Percentiles rank a stretch among this genome's conserved stretches.
Evolutionary conservation across 1,140 invertebrate species (phyloP).

Genomic region (Zaprionus gabonicus): DNA sequence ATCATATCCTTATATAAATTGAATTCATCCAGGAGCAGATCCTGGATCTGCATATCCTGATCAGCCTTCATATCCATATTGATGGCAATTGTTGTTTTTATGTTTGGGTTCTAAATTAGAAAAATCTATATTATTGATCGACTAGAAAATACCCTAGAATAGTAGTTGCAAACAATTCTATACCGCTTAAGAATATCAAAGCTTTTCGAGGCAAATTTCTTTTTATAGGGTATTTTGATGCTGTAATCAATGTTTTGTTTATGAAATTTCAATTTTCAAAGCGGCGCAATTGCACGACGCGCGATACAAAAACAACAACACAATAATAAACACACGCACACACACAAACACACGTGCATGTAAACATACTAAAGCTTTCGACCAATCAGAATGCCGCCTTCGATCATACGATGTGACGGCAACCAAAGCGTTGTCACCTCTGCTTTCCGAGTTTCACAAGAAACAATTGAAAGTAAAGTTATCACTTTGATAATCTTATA

Average conservation of each 20-base stretch:
- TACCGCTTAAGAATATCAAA: not conserved
- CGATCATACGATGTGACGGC: constrained; percentile 72
- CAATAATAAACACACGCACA: constrained; percentile 39
- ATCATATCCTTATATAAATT: constrained; percentile 78
- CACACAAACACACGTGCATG: constrained; percentile 27
- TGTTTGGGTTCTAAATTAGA: constrained; percentile 21
- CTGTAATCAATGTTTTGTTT: constrained; percentile 61
- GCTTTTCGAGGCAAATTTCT: not conserved
- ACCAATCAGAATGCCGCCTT: constrained; percentile 68
- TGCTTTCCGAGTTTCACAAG: constrained; percentile 18
- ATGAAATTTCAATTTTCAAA: constrained; percentile 52
- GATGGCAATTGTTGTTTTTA: constrained; percentile 1
- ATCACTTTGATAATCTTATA: not conserved
- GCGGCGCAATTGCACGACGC: constrained; percentile 63
- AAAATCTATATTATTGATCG: not conserved
- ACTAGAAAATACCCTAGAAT: constrained; percentile 9
- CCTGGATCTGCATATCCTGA: constrained; percentile 52
- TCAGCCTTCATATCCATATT: constrained; percentile 20
- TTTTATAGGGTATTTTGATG: constrained; percentile 18
- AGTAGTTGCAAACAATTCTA: not conserved
- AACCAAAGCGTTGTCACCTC: constrained; percentile 42
- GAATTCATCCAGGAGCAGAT: constrained; percentile 69
- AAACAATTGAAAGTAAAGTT: constrained; percentile 2
- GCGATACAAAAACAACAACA: constrained; percentile 37
- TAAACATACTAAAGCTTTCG: constrained; percentile 55